Evolutionary conservation across 1,140 invertebrate species (phyloP).

Genomic region (Brachionus angularis): DNA sequence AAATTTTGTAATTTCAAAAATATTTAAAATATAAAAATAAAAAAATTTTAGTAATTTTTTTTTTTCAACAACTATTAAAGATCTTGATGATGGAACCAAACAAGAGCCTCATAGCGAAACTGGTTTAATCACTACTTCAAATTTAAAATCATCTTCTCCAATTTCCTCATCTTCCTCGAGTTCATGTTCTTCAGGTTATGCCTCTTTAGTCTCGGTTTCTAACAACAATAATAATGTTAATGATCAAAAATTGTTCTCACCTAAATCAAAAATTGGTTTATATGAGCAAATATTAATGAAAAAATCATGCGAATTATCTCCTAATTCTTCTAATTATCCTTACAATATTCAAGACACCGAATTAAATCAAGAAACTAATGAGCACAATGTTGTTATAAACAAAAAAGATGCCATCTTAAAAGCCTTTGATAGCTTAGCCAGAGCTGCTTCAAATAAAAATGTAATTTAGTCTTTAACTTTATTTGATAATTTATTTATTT

Average conservation of each 20-base stretch:
- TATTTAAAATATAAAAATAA: background rate
- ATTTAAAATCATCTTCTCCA: constrained; percentile 35
- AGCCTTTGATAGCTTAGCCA: constrained; percentile 40
- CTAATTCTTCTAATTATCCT: too few relatives aligned
- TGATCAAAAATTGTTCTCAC: constrained; percentile 25
- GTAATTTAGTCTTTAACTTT: background rate
- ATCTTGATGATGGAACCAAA: constrained; percentile 13
- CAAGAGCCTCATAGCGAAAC: background rate
- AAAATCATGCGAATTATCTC: constrained; percentile 14
- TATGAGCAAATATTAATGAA: constrained; percentile 30
- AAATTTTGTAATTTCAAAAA: constrained; percentile 20
- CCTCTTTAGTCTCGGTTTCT: background rate
- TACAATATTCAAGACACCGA: too few relatives aligned
- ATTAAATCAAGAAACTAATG: too few relatives aligned
- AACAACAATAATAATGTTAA: background rate
- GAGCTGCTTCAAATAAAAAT: constrained; percentile 36
- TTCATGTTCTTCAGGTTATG: constrained; percentile 36
- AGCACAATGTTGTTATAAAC: too few relatives aligned
- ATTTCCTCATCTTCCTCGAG: constrained; percentile 31
- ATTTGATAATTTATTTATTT: too few relatives aligned
- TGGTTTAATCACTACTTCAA: constrained; percentile 10
- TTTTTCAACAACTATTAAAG: background rate
- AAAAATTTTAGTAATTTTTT: background rate
- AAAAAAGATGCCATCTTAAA: constrained; percentile 38
- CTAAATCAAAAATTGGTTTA: constrained; percentile 15